Percentiles rank a stretch among this genome's conserved stretches.
Evolutionary conservation across 2,113 vertebrate genomes (phyloP).

Genomic region (Phodopus roborovskii): DNA sequence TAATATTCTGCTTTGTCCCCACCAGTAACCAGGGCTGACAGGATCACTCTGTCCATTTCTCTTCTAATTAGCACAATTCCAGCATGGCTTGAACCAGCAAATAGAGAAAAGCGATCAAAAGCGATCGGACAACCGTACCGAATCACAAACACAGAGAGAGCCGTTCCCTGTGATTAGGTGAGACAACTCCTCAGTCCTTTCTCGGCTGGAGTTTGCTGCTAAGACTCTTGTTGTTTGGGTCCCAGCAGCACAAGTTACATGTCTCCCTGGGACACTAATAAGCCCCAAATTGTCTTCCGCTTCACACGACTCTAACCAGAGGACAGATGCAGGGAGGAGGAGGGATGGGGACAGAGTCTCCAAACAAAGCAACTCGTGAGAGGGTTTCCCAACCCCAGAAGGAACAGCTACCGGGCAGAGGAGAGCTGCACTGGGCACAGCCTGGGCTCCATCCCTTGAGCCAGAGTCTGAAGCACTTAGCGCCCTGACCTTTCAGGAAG

Average conservation of each 20-base stretch:
- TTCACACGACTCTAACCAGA: slow-evolving; percentile 90
- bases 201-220: slow-evolving; percentile 95
- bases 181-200: slow-evolving; percentile 97
- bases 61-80: slow-evolving; percentile 99
- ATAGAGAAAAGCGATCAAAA: slow-evolving; percentile 93
- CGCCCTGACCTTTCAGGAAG: not conserved
- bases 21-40: slow-evolving; percentile 95
- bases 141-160: slow-evolving; percentile 96
- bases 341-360: slow-evolving; percentile 9
- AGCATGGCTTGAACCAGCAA: slow-evolving; percentile 91
- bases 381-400: not conserved
- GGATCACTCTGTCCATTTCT: slow-evolving; percentile 98
- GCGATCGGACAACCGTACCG: slow-evolving; percentile 96
- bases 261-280: slow-evolving; percentile 94
- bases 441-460: not conserved
- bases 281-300: slow-evolving; percentile 94
- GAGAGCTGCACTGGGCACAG: not conserved
- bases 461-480: not conserved
- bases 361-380: slow-evolving; percentile 42
- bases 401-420: not conserved
- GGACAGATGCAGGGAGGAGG: slow-evolving; percentile 80
- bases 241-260: slow-evolving; percentile 92
- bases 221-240: slow-evolving; percentile 91
- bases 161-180: slow-evolving; percentile 95
- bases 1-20: slow-evolving; percentile 97